Conservation (phyloP, 2,888 invertebrate species). For the Lithosia quadra region DNA sequence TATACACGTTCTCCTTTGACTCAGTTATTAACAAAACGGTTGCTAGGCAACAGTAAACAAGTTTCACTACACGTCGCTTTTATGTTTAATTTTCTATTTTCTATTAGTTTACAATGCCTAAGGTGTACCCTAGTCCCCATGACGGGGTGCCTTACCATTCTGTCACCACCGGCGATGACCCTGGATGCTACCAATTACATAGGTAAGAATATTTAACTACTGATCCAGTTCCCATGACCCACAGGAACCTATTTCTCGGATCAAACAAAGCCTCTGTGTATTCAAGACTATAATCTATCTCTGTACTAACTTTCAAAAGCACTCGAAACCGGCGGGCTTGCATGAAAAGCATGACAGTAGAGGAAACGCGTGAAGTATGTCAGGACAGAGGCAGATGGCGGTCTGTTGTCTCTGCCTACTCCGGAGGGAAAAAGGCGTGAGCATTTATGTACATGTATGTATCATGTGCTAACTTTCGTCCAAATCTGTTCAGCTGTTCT, state of each 20-base stretch:
- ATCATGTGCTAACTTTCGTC: too few relatives aligned
- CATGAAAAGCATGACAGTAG: too few relatives aligned
- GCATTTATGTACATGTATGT: too few relatives aligned
- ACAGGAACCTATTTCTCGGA: background rate
- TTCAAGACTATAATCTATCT: too few relatives aligned
- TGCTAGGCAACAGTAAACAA: constrained; percentile 48
- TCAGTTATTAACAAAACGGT: constrained; percentile 22
- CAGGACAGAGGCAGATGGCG: too few relatives aligned
- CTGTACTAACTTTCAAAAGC: too few relatives aligned
- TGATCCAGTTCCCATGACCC: background rate
- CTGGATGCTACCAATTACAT: constrained; percentile 80
- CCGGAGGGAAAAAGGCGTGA: too few relatives aligned
- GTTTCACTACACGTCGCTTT: constrained; percentile 14
- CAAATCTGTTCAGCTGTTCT: too few relatives aligned
- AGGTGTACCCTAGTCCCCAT: constrained; percentile 64
- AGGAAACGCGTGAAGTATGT: too few relatives aligned
- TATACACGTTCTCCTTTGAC: background rate
- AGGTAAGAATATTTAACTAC: too few relatives aligned
- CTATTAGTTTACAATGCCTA: constrained; percentile 69
- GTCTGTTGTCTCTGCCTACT: too few relatives aligned
- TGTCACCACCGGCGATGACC: constrained; percentile 67
- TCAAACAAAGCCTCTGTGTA: background rate
- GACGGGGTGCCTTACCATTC: constrained; percentile 73
- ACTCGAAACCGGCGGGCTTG: too few relatives aligned
- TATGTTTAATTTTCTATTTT: constrained; percentile 20